A percentile compares a stretch with the other conserved stretches of the same genome.
Conservation (phyloP, 2,888 invertebrate genomes). For the Thalpophila matura region DNA sequence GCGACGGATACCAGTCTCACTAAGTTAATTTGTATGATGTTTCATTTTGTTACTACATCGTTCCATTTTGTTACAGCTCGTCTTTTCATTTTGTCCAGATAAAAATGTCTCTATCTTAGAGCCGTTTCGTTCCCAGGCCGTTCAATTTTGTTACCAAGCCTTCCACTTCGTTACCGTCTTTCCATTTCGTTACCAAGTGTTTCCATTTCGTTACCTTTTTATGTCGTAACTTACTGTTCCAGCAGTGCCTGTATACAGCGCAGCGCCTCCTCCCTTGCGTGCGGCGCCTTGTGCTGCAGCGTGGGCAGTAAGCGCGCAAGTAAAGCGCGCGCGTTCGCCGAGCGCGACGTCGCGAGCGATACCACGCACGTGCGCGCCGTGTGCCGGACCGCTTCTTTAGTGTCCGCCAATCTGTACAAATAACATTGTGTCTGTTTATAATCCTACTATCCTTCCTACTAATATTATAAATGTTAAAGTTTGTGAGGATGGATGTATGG, state of each 20-base stretch:
- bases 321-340: conserved; percentile 79
- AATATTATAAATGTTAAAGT: too few relatives aligned
- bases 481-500: too few relatives aligned
- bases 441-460: too few relatives aligned
- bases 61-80: too few relatives aligned
- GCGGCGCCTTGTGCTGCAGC: conserved; percentile 97
- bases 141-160: neutral
- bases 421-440: too few relatives aligned
- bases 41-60: too few relatives aligned
- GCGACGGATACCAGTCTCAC: too few relatives aligned
- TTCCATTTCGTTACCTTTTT: neutral
- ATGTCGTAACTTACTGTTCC: conserved; percentile 95
- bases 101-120: neutral
- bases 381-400: conserved; percentile 84
- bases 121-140: neutral
- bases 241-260: conserved; percentile 95
- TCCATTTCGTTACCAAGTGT: neutral
- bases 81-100: neutral
- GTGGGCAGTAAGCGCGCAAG: conserved; percentile 86
- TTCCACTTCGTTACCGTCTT: neutral
- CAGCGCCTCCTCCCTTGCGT: conserved; percentile 97
- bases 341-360: conserved; percentile 76
- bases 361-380: conserved; percentile 81
- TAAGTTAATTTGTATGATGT: too few relatives aligned
- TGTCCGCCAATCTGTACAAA: conserved; percentile 82